Conservation (phyloP, 2,888 invertebrate species). For the Colostygia pectinataria region DNA sequence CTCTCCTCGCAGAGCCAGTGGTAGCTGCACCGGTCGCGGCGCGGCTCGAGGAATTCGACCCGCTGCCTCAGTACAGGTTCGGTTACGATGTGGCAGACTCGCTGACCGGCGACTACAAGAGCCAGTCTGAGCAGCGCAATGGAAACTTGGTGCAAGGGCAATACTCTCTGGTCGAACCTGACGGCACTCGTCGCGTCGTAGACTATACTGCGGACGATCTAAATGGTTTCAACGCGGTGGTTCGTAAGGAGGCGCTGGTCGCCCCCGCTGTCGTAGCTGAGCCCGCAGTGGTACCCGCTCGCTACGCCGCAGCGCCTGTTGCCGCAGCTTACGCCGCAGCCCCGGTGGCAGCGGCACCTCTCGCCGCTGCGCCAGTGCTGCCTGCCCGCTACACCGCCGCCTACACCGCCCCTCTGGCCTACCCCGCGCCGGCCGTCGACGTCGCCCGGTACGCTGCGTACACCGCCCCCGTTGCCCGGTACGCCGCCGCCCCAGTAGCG, state of each 20-base stretch:
- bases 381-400: slow-evolving; percentile 54
- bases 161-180: slow-evolving; percentile 66
- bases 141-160: slow-evolving; percentile 77
- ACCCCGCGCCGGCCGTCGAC: slow-evolving; percentile 42
- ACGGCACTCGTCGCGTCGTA: slow-evolving; percentile 66
- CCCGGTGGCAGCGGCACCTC: slow-evolving; percentile 26
- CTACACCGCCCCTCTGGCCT: slow-evolving; percentile 45
- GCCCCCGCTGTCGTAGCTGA: slow-evolving; percentile 41
- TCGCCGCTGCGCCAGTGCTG: slow-evolving; percentile 33
- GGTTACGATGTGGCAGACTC: slow-evolving; percentile 68
- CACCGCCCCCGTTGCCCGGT: slow-evolving; percentile 27
- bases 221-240: slow-evolving; percentile 70
- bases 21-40: slow-evolving; percentile 51
- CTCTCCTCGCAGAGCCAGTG: slow-evolving; percentile 49
- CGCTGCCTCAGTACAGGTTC: slow-evolving; percentile 81
- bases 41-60: slow-evolving; percentile 73
- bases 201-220: slow-evolving; percentile 66
- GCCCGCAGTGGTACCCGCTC: slow-evolving; percentile 41
- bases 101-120: slow-evolving; percentile 70
- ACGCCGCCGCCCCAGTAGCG: slow-evolving; percentile 46
- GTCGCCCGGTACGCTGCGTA: slow-evolving; percentile 41
- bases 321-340: slow-evolving; percentile 27
- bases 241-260: slow-evolving; percentile 57
- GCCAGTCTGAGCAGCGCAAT: slow-evolving; percentile 71
- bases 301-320: slow-evolving; percentile 33